phyloP scores from a whole-genome alignment of 1,140 invertebrate genomes.

The Odontomachus brunneus region DNA sequence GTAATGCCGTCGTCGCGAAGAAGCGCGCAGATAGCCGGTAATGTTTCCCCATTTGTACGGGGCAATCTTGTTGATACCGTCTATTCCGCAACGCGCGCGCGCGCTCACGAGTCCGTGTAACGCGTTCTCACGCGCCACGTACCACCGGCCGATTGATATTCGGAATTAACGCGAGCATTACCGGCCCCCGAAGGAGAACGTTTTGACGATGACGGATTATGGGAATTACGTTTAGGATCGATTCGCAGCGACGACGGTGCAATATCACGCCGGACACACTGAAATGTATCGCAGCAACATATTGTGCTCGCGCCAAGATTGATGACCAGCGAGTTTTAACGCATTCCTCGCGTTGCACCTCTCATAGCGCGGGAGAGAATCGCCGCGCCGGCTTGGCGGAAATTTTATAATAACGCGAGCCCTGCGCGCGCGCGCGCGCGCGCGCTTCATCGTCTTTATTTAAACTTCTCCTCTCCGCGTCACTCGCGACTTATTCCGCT shows the following conservation, averaged over 20 bases:
- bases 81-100: background rate
- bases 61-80: conserved; percentile 43
- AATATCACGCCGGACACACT: conserved; percentile 52
- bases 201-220: conserved; percentile 59
- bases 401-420: conserved; percentile 2
- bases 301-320: conserved; percentile 56
- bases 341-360: conserved; percentile 49
- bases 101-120: conserved; percentile 3
- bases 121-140: background rate
- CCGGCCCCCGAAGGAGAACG: conserved; percentile 25
- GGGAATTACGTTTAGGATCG: conserved; percentile 49
- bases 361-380: conserved; percentile 11
- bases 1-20: conserved; percentile 41
- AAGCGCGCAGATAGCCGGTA: conserved; percentile 35
- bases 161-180: conserved; percentile 47
- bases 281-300: conserved; percentile 60
- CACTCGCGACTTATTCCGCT: too few species aligned
- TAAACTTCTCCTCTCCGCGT: too few species aligned
- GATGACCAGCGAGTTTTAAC: conserved; percentile 58
- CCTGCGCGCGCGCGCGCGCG: background rate
- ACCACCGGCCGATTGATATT: conserved; percentile 52
- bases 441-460: background rate
- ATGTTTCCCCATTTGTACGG: conserved; percentile 51
- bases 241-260: conserved; percentile 47
- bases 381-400: background rate